Evolutionary conservation across 2,797 vertebrate genomes (phyloP), one percentile per base, ranked within the genome.

Genomic region (Gorsachius magnificus): DNA sequence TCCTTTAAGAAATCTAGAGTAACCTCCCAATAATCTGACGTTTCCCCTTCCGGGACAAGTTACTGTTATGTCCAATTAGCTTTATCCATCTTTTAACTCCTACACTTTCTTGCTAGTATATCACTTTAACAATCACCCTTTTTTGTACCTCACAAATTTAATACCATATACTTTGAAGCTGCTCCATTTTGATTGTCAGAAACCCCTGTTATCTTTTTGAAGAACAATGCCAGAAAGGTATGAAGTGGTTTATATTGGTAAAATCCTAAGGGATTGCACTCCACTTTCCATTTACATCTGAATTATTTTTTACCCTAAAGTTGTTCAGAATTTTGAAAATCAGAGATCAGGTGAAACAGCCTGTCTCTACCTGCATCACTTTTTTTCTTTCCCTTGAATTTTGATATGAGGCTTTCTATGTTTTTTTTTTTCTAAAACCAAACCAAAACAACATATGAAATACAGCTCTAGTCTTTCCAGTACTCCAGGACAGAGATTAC

Each of bases 281-380:
- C 35, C 46, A 53, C 14, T 86, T 83, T 78, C 41, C 21, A 35
- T 83, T 87, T 65, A 50, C 8, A 35, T 33, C 8, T 60, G 8
- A 38, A 54, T 22, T 43, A 50, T 31, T 64, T 74, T 86, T 87
- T 65, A 58, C 4, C 12, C 41, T 60, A 15, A 72, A 75, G 6
- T 43, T 87, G 14, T 60, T 88, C 33, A 15, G 46, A 38, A 54
- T 8, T 70, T 65, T 66, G 29, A 91, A 79, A 86, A 86, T 33
- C 58, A 90, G 36, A 76, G 14, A 88, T 56, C 9, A 71, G 21
- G 7, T 64, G 63, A 76, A 83, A 45, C 45, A 88, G 50, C 6
- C n/a, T 3, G 0, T 45, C n/a, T 69, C 45, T n/a, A 76, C 16
- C 19, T 53, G 8, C 4, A 61, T 7, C 0, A 1, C 5, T 28